Evolutionary conservation across 2,797 vertebrate species (phyloP).

Genomic region (Cossypha niveicapilla): DNA sequence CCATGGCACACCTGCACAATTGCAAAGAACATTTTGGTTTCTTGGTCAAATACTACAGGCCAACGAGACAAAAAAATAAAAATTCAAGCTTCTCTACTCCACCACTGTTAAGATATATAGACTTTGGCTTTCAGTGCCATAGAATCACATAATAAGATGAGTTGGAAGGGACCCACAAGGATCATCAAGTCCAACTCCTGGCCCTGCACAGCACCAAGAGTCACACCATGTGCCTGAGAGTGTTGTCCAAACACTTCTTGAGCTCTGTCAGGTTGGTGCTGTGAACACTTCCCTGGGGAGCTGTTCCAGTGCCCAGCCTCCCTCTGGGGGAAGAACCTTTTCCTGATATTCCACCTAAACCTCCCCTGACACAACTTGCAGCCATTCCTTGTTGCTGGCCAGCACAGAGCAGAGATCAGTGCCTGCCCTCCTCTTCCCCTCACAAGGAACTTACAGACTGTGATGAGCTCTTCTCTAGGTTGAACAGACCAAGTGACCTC

Average conservation of each 20-base stretch:
- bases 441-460: background rate
- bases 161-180: background rate
- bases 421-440: background rate
- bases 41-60: background rate
- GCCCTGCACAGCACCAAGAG: background rate
- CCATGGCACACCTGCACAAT: background rate
- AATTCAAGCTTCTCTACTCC: background rate
- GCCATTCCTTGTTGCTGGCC: background rate
- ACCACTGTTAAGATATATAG: background rate
- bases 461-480: background rate
- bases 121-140: background rate
- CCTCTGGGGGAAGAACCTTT: background rate
- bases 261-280: background rate
- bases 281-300: background rate
- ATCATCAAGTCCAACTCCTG: background rate
- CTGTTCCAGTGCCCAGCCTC: accelerated
- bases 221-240: too few relatives aligned
- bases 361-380: background rate
- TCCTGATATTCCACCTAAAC: background rate
- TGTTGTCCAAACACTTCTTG: background rate
- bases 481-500: background rate
- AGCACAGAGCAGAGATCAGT: background rate
- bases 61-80: background rate
- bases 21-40: background rate
- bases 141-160: background rate